These are phyloP conservation scores for Pyrgilauda ruficollis DNA, from an alignment of 2,113 vertebrate species.

Conservation along the genomic window DNA sequence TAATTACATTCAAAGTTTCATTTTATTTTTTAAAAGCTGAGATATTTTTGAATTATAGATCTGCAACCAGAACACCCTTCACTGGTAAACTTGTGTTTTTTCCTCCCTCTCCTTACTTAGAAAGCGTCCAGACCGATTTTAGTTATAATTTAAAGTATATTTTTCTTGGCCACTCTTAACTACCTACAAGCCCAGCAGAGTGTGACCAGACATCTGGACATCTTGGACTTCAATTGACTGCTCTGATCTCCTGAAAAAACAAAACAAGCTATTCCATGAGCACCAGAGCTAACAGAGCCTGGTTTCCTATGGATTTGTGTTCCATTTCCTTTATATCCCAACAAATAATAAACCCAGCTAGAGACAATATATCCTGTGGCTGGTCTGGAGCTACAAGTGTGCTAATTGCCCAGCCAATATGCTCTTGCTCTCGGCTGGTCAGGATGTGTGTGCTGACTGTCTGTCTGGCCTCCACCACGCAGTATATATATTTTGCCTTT, in stretches of 20 bases:
- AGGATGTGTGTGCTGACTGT: conserved; percentile 40
- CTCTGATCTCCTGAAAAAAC: conserved; percentile 61
- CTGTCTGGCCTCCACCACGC: conserved; percentile 8
- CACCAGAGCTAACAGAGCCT: conserved; percentile 47
- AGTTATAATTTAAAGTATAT: conserved; percentile 46
- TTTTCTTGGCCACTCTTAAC: conserved; percentile 59
- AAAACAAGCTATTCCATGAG: conserved; percentile 46
- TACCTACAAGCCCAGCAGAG: conserved; percentile 48
- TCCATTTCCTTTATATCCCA: conserved; percentile 59
- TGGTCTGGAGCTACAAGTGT: conserved; percentile 18
- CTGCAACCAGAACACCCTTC: not conserved
- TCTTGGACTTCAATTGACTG: conserved; percentile 60
- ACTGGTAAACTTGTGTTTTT: conserved; percentile 28
- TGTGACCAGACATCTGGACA: conserved; percentile 68
- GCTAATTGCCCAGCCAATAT: not conserved
- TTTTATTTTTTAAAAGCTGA: conserved; percentile 43
- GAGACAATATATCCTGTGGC: conserved; percentile 56
- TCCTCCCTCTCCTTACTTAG: not conserved
- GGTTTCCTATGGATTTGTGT: conserved; percentile 60
- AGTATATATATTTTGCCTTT: not conserved
- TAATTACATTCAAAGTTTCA: conserved; percentile 43
- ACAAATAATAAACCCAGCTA: conserved; percentile 64
- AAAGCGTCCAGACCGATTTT: not conserved
- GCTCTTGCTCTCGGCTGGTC: not conserved
- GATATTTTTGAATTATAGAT: conserved; percentile 24